A percentile compares a stretch with the other conserved stretches of the same genome.
Conservation (phyloP, 2,797 vertebrate species). For the Onychomys torridus region DNA sequence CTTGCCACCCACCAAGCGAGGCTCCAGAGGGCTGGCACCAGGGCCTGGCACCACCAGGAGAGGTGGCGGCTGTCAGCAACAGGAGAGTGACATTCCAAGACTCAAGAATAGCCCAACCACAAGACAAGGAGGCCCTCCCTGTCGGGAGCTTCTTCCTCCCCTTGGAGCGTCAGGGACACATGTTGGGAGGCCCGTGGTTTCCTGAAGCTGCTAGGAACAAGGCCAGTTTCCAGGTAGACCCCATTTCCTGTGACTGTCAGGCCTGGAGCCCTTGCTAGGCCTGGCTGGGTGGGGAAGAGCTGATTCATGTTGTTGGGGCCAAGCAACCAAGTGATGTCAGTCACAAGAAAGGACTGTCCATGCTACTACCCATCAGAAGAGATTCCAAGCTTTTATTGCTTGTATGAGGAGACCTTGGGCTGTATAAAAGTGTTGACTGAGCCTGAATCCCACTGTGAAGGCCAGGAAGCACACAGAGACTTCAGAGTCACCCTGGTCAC, state of each 20-base stretch:
- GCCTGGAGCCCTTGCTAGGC: neutral
- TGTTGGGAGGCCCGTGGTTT: conserved; percentile 8
- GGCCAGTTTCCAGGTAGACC: neutral
- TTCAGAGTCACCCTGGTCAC: neutral
- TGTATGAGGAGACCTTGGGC: neutral
- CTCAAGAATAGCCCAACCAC: conserved; percentile 73
- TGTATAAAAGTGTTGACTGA: neutral
- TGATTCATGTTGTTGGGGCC: neutral
- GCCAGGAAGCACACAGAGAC: neutral
- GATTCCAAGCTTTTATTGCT: neutral
- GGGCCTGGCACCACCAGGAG: neutral
- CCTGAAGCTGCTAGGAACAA: conserved; percentile 5
- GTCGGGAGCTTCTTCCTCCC: conserved; percentile 17
- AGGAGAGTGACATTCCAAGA: neutral
- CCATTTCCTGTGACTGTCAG: neutral
- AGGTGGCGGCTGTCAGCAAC: conserved; percentile 64
- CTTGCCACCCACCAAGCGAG: conserved; percentile 44
- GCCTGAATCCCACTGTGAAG: neutral
- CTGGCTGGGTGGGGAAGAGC: neutral
- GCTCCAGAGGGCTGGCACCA: conserved; percentile 34
- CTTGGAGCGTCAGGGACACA: conserved; percentile 39
- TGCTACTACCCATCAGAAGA: neutral
- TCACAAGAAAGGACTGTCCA: neutral
- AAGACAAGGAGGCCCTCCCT: conserved; percentile 67
- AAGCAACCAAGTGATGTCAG: neutral